These are phyloP conservation scores for Bradypodion ventrale DNA, from an alignment of 2,797 vertebrate genomes.

Conservation along the genomic window DNA sequence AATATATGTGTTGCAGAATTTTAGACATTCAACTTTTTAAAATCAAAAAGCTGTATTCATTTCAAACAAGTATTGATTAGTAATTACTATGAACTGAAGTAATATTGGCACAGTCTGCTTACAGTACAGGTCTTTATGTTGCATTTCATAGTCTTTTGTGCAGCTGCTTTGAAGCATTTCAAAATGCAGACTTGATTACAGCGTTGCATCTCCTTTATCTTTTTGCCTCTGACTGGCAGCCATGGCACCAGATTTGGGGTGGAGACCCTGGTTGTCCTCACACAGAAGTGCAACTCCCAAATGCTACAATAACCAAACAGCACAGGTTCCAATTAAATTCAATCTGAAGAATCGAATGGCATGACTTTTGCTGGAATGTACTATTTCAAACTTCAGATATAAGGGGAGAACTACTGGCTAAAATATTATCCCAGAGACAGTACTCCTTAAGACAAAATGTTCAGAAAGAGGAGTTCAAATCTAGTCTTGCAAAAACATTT, in stretches of 20 bases:
- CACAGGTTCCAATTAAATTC: not conserved
- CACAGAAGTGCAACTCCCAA: not conserved
- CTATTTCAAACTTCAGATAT: not conserved
- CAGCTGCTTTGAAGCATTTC: conserved; percentile 16
- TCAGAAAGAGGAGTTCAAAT: not conserved
- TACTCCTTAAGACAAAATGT: not conserved
- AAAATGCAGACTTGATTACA: conserved; percentile 29
- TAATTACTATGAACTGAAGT: conserved; percentile 61
- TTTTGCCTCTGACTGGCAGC: conserved; percentile 16
- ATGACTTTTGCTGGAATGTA: not conserved
- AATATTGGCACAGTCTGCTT: conserved; percentile 71
- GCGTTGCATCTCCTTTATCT: conserved; percentile 7
- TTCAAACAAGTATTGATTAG: conserved; percentile 51
- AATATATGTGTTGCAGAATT: conserved; percentile 74
- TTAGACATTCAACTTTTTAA: conserved; percentile 74
- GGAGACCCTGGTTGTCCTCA: not conserved
- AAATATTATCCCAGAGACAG: not conserved
- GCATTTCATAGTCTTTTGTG: conserved; percentile 23
- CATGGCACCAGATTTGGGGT: not conserved
- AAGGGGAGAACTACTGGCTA: no score
- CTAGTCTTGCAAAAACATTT: not conserved
- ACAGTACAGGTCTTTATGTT: conserved; percentile 55
- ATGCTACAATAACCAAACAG: not conserved
- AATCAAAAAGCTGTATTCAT: conserved; percentile 65
- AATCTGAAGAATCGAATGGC: not conserved